These are phyloP conservation scores for Metopia argyrocephala DNA, from an alignment of 2,888 invertebrate genomes.

Conservation along the genomic window DNA sequence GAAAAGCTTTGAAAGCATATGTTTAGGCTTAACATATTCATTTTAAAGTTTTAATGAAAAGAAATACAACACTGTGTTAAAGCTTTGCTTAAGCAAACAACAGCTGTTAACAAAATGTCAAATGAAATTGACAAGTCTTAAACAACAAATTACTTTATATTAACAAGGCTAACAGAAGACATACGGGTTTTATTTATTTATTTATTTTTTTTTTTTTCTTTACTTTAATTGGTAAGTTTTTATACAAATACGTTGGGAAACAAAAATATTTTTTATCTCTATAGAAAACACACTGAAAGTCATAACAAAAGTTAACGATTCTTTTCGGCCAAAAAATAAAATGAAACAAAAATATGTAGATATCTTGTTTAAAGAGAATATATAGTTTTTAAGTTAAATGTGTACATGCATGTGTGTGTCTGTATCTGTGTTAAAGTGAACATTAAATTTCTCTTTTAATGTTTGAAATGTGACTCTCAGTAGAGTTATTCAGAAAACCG, in stretches of 20 bases:
- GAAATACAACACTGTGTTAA: constrained; percentile 35
- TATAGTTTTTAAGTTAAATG: background rate
- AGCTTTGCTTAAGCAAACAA: background rate
- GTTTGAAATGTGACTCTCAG: background rate
- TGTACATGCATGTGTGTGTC: background rate
- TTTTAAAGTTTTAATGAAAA: background rate
- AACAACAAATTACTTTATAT: constrained; percentile 5
- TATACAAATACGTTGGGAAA: no score
- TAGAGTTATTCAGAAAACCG: background rate
- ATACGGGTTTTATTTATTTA: background rate
- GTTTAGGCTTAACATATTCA: constrained; percentile 22
- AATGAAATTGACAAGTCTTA: background rate
- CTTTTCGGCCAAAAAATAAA: background rate
- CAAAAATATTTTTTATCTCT: no score
- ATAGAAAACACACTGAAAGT: no score
- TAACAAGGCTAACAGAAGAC: constrained; percentile 8
- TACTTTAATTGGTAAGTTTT: constrained; percentile 1
- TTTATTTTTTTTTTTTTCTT: background rate
- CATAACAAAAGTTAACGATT: background rate
- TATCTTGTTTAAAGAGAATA: no score
- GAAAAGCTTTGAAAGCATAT: no score
- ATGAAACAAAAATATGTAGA: no score
- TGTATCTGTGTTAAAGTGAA: background rate
- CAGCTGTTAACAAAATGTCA: constrained; percentile 48
- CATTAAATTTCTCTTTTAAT: background rate